Evolutionary conservation across 2,113 vertebrate species (phyloP), one percentile per base, ranked within the genome.

Genomic region (Eudyptes chrysolophus): DNA sequence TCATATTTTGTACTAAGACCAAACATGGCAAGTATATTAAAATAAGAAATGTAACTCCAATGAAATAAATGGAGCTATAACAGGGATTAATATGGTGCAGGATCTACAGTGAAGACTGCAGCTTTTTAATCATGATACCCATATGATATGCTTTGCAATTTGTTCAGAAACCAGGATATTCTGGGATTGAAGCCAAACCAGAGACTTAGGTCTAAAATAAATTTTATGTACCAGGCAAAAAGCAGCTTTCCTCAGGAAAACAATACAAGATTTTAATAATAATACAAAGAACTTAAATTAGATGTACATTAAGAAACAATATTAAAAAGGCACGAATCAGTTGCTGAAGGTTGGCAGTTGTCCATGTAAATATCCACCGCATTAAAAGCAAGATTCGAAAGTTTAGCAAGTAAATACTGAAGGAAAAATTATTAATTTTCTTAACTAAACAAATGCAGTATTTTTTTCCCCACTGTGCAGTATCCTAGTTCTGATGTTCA

Each of bases 161-260:
- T 68, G 38, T 96, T 95, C 85, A 95, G 92, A 92, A 94, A 77
- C 94, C 57, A 74, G 16, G 34, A 74, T 91, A 88, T 96, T 95
- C 94, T 97, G 89, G 97, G 72, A 94, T 6, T 71, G 34, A 96
- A 86, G 83, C 87, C 90, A 97, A 97, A 88, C 38, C 15, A 87
- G 72, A 95, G 19, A 75, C 61, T 97, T 95, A 79, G 34, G 40
- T 94, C 58, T 92, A 89, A 97, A 93, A 49, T 38, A 84, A 93
- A 96, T 86, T 78, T 91, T 90, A 58, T 66, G 16, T 74, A 55
- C 46, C 34, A 69, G 22, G 16, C 32, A 79, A 87, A 97, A 96
- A 93, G 9, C 21, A 93, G 48, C 34, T 95, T 95, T 93, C 60
- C 71, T 64, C 80, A 66, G 75, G 64, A 96, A 90, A 75, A 30